Evolutionary conservation across 1,140 invertebrate genomes (phyloP).

Genomic region (Latrodectus geometricus): DNA sequence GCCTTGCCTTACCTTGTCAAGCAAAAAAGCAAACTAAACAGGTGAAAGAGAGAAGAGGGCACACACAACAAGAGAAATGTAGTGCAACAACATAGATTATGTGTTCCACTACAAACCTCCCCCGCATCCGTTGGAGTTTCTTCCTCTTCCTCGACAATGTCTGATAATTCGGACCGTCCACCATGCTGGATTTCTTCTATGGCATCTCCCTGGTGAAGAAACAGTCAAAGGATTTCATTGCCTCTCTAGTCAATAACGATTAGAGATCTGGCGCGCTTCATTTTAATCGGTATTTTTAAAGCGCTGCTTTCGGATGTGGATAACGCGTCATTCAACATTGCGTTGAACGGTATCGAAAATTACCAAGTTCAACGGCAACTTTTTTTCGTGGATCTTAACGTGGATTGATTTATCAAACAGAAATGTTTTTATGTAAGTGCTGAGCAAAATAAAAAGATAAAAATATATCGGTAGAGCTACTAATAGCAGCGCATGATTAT

Average conservation of each 20-base stretch:
- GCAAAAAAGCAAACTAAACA: constrained; percentile 54
- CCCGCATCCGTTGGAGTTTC: constrained; percentile 38
- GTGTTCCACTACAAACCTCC: constrained; percentile 62
- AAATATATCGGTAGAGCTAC: too few relatives aligned
- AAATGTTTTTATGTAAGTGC: too few relatives aligned
- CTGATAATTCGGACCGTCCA: constrained; percentile 56
- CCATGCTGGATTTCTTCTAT: constrained; percentile 56
- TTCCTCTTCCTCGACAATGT: constrained; percentile 62
- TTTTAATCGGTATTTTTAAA: too few relatives aligned
- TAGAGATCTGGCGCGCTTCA: too few relatives aligned
- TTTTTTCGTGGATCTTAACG: too few relatives aligned
- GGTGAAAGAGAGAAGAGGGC: constrained; percentile 23
- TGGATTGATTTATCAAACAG: too few relatives aligned
- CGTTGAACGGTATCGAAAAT: too few relatives aligned
- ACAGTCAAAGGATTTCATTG: constrained; percentile 51
- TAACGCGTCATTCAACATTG: too few relatives aligned
- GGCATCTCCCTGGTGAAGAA: constrained; percentile 54
- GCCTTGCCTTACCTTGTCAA: constrained; percentile 8
- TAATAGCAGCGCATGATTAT: too few relatives aligned
- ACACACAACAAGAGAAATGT: constrained; percentile 58
- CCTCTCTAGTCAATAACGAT: not conserved
- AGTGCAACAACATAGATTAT: constrained; percentile 57
- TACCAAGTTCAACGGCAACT: too few relatives aligned
- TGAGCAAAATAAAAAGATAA: too few relatives aligned
- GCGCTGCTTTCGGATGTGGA: too few relatives aligned